phyloP scores from a whole-genome alignment of 2,797 vertebrate species.

The Sebastes cheni region DNA sequence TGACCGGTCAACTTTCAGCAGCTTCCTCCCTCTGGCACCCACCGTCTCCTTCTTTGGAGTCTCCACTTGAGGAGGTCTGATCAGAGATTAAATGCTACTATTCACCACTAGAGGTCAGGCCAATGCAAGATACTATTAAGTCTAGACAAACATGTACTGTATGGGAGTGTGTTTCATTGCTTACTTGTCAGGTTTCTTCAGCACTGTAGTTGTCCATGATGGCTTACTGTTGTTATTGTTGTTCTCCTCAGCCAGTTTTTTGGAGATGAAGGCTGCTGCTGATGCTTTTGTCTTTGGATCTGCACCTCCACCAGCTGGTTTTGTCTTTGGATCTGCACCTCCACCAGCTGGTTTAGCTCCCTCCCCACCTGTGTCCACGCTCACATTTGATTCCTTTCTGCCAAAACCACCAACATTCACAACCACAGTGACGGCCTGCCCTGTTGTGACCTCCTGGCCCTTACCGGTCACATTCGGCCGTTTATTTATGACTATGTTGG shows the following conservation, averaged over 20 bases:
- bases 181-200: constrained; percentile 67
- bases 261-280: constrained; percentile 77
- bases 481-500: constrained; percentile 29
- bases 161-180: background rate
- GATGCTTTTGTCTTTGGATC: constrained; percentile 42
- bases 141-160: background rate
- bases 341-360: background rate
- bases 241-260: constrained; percentile 72
- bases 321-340: background rate
- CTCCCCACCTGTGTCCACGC: background rate
- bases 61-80: constrained; percentile 48
- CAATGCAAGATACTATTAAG: background rate
- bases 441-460: constrained; percentile 23
- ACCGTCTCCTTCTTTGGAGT: constrained; percentile 52
- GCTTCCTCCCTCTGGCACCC: constrained; percentile 37
- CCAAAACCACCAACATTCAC: constrained; percentile 47
- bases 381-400: constrained; percentile 44
- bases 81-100: background rate
- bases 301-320: background rate
- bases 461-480: background rate
- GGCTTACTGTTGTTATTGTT: constrained; percentile 64
- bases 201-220: background rate
- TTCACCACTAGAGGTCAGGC: constrained; percentile 43
- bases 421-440: constrained; percentile 34
- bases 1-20: constrained; percentile 52